These are phyloP conservation scores for Halcyon senegalensis DNA, from an alignment of 2,113 vertebrate species.

Conservation along the genomic window DNA sequence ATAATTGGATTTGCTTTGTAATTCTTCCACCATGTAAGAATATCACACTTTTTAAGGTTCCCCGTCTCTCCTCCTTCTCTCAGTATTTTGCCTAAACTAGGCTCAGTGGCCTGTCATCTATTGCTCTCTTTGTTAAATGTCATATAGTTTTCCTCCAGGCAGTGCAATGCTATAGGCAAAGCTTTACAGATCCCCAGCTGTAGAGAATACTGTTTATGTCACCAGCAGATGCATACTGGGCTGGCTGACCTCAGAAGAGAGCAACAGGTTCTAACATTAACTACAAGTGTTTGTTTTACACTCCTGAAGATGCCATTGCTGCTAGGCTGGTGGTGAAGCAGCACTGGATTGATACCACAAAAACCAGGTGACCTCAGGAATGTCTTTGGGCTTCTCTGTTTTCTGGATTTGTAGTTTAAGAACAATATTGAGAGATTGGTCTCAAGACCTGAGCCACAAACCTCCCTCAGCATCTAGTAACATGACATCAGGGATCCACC, in stretches of 20 bases:
- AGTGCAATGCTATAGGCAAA: not conserved
- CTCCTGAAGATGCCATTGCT: not conserved
- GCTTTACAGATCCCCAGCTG: not conserved
- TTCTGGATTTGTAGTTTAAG: not conserved
- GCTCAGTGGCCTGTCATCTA: not conserved
- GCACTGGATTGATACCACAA: not conserved
- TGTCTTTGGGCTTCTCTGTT: not conserved
- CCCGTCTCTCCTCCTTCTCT: not conserved
- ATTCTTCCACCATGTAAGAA: not conserved
- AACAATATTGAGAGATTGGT: not conserved
- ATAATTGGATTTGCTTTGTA: not conserved
- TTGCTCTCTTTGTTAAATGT: not conserved
- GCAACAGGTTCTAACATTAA: not conserved
- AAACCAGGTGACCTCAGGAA: not conserved
- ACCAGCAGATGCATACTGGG: too few species aligned
- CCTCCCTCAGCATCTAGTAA: not conserved
- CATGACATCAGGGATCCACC: not conserved
- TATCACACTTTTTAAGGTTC: not conserved
- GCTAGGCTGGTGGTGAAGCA: not conserved
- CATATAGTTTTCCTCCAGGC: not conserved
- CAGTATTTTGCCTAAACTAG: not conserved
- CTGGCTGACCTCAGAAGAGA: not conserved
- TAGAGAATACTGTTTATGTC: not conserved
- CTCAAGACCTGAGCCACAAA: not conserved
- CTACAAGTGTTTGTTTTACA: not conserved